Evolutionary conservation across 2,888 invertebrate species (phyloP).

Genomic region (Acanthococcus lagerstroemiae): DNA sequence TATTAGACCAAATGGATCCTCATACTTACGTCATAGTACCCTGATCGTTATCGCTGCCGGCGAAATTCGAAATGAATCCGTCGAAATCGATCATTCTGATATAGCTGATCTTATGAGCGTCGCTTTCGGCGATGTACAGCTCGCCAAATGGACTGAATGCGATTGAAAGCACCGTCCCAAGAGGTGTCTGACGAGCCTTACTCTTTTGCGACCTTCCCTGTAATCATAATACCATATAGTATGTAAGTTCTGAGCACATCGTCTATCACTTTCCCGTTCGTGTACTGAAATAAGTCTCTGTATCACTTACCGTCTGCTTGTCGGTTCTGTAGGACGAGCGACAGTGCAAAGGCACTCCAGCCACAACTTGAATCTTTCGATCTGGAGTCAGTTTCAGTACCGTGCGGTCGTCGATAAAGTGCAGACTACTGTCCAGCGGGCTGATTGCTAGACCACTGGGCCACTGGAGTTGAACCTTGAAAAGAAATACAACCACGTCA

Average conservation of each 20-base stretch:
- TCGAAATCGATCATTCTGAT: slow-evolving; percentile 79
- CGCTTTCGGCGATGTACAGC: slow-evolving; percentile 86
- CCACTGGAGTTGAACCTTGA: slow-evolving; percentile 82
- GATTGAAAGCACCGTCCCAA: slow-evolving; percentile 79
- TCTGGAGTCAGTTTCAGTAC: slow-evolving; percentile 85
- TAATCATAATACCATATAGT: neutral
- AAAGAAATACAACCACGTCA: neutral
- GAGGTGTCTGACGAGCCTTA: slow-evolving; percentile 48
- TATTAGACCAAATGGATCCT: no score
- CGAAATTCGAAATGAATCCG: slow-evolving; percentile 82
- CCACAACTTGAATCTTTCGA: slow-evolving; percentile 83
- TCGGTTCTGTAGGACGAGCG: slow-evolving; percentile 47
- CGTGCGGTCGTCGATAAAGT: slow-evolving; percentile 90
- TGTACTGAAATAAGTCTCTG: neutral
- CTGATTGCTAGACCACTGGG: slow-evolving; percentile 92
- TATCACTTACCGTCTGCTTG: slow-evolving; percentile 9
- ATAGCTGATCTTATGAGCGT: slow-evolving; percentile 72
- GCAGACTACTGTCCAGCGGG: slow-evolving; percentile 84
- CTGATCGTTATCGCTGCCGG: slow-evolving; percentile 61
- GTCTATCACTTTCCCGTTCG: neutral
- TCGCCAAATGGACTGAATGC: slow-evolving; percentile 86
- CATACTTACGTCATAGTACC: slow-evolving; percentile 36
- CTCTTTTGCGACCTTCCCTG: slow-evolving; percentile 37
- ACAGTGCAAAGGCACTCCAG: slow-evolving; percentile 89
- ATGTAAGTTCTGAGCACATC: neutral